A percentile compares a stretch with the other conserved stretches of the same genome.
Evolutionary conservation across 2,113 vertebrate genomes (phyloP).

Genomic region (Saccopteryx leptura): DNA sequence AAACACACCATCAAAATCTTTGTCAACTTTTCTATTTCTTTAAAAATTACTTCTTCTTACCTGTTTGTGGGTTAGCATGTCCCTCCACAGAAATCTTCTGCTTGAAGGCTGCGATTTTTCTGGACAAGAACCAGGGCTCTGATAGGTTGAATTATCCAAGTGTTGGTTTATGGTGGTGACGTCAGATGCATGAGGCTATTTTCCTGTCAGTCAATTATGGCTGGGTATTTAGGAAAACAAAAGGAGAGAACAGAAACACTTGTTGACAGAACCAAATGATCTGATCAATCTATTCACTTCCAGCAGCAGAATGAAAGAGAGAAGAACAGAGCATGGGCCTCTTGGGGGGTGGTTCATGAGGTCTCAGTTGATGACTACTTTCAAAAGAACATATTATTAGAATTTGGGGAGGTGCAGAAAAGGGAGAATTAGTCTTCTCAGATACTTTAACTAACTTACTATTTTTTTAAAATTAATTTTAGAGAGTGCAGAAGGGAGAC

Average conservation of each 20-base stretch:
- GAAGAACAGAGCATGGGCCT: background rate
- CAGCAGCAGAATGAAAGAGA: conserved; percentile 13
- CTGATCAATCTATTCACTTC: background rate
- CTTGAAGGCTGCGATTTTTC: conserved; percentile 47
- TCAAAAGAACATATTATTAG: background rate
- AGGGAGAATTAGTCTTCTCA: background rate
- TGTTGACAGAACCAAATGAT: background rate
- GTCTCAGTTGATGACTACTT: background rate
- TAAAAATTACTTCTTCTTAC: conserved; percentile 50
- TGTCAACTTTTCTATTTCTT: conserved; percentile 42
- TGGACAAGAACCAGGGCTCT: conserved; percentile 26
- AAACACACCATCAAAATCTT: conserved; percentile 22
- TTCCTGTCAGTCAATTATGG: conserved; percentile 43
- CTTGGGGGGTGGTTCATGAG: background rate
- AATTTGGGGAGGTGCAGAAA: background rate
- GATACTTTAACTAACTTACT: background rate
- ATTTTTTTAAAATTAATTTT: background rate
- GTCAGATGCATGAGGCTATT: conserved; percentile 24
- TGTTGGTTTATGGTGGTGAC: background rate
- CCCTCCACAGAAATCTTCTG: background rate
- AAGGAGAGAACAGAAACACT: background rate
- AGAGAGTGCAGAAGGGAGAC: too few species aligned
- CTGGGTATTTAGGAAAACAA: conserved; percentile 6
- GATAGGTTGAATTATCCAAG: conserved; percentile 42
- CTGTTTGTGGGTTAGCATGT: background rate